Base-by-base conservation (phyloP, 1,140 invertebrate species). In the Scaptomyza hsui region DNA sequence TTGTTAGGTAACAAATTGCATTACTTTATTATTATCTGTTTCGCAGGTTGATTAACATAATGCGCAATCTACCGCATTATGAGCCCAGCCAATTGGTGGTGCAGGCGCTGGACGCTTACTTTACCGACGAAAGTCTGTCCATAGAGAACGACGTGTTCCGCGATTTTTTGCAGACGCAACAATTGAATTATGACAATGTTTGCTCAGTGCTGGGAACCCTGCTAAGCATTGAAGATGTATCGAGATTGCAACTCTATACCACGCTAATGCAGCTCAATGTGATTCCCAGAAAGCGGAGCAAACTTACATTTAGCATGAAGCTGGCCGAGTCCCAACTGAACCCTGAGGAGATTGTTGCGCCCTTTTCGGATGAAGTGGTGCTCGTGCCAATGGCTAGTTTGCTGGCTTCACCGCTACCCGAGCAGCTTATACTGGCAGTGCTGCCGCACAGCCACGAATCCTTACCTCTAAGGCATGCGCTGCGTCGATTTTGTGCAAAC, bases 361-460 rank as follows among this genome's bases (percentile, higher is more conserved):
- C 75, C 4, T 44, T 60, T 42, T 18, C 83, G 35, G 89, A 90
- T 51, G 72, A 90, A 12, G 75, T 89, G 5, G 83, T 90, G 7
- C 57, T 90, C 4, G 64, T 90, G 49, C 89, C 89, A 3, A 69
- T 39, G 19, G n/a, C 42, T 7, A 90, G 89, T 21, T 44, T 76
- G 12, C 4, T 60, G 0, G 74, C 16, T 6, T 47, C 67, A 3
- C 72, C 62, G 0, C 55, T 72, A 15, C 39, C 65, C 2, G 55
- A 60, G 12, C 19, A 82, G 1, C 13, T 24, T 0, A 60, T 90
- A 0, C 32, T 74, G 9, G 52, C 78, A 2, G 39, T 89, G 13
- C 13, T 74, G 7, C 70, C 71, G 0, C 89, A 90, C 56, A 2
- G 7, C 0, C 79, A 85, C 39, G 89, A 90, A 29, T 0, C 0